phyloP scores from a whole-genome alignment of 2,888 invertebrate species.

The Dynastes hyllus region DNA sequence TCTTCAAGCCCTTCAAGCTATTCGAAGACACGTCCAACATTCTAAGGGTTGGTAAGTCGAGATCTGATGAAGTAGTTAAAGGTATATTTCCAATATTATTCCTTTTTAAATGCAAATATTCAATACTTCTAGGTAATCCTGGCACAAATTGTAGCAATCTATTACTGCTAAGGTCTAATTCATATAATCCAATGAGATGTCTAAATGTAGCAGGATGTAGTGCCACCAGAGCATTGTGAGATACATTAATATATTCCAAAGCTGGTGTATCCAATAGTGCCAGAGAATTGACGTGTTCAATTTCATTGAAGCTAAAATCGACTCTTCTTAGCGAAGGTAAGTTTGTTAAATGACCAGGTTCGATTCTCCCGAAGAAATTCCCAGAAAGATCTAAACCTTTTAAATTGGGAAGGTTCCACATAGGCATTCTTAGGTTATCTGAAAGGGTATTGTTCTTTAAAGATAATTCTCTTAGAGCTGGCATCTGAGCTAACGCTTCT shows the following conservation, averaged over 20 bases:
- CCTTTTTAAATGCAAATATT: conserved; percentile 81
- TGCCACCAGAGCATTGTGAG: conserved; percentile 78
- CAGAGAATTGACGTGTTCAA: conserved; percentile 81
- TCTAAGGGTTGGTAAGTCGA: conserved; percentile 82
- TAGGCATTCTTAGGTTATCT: conserved; percentile 80
- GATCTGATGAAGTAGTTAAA: conserved; percentile 77
- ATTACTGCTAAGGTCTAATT: conserved; percentile 85
- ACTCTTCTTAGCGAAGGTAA: conserved; percentile 84
- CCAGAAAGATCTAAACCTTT: conserved; percentile 88
- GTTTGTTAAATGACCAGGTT: conserved; percentile 82
- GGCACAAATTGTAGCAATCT: conserved; percentile 83
- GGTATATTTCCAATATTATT: conserved; percentile 83
- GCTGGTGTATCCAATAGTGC: conserved; percentile 82
- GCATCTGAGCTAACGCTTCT: conserved; percentile 89
- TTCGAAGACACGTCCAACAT: conserved; percentile 85
- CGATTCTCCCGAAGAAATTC: conserved; percentile 83
- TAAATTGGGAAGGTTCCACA: conserved; percentile 88
- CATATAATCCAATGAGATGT: conserved; percentile 83
- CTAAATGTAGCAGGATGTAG: conserved; percentile 86
- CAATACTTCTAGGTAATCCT: conserved; percentile 84
- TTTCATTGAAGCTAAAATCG: conserved; percentile 84
- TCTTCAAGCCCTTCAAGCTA: conserved; percentile 80
- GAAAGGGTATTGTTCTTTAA: conserved; percentile 88
- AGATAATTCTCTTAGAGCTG: conserved; percentile 86
- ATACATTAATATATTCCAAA: conserved; percentile 87